These are phyloP conservation scores for Pandion haliaetus DNA, from an alignment of 2,113 vertebrate species.

Conservation along the genomic window DNA sequence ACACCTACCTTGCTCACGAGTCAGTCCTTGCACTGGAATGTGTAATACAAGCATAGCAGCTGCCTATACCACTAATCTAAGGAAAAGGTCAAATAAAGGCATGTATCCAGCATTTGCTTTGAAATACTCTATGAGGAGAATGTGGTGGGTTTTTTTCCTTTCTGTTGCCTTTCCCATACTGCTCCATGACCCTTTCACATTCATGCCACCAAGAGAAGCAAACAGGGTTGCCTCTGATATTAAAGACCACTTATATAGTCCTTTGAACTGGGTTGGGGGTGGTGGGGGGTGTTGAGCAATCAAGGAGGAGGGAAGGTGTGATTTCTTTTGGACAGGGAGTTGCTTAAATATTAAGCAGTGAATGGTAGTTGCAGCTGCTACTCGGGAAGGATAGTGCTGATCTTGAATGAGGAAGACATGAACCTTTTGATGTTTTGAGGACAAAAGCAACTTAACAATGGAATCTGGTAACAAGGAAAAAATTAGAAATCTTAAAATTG, in stretches of 20 bases:
- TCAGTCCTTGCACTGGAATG: background rate
- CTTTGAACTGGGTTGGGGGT: background rate
- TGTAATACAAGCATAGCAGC: constrained; percentile 23
- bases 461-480: background rate
- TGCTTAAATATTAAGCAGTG: background rate
- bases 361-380: background rate
- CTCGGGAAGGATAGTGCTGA: background rate
- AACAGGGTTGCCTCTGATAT: background rate
- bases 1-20: background rate
- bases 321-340: background rate
- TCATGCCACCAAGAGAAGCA: background rate
- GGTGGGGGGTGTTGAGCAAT: background rate
- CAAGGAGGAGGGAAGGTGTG: background rate
- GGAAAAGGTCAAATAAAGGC: constrained; percentile 30
- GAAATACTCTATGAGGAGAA: background rate
- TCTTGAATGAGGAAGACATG: background rate
- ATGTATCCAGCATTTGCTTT: background rate
- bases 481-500: background rate
- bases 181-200: background rate
- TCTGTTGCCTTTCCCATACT: background rate
- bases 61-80: constrained; percentile 18
- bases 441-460: background rate
- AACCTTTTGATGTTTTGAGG: background rate
- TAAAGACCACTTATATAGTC: background rate
- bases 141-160: background rate